These are phyloP conservation scores for Plectrocnemia conspersa DNA, from an alignment of 1,140 invertebrate genomes.

Conservation along the genomic window DNA sequence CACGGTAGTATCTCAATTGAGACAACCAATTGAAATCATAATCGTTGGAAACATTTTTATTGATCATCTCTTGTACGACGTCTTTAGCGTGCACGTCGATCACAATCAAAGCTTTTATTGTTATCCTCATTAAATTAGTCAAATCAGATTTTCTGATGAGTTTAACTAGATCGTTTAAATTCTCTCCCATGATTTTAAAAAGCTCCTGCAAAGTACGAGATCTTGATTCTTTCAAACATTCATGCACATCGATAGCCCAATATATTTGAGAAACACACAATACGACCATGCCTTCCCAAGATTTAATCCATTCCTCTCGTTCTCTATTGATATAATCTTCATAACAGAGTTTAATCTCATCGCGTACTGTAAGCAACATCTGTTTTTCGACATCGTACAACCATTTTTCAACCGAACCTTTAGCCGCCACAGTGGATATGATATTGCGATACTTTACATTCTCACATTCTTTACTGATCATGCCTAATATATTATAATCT, in stretches of 20 bases:
- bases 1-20: slow-evolving; percentile 89
- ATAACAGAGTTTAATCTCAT: slow-evolving; percentile 68
- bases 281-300: slow-evolving; percentile 87
- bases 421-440: slow-evolving; percentile 73
- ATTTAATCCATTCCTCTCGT: slow-evolving; percentile 70
- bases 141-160: slow-evolving; percentile 56
- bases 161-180: slow-evolving; percentile 62
- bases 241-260: slow-evolving; percentile 80
- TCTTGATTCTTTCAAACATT: slow-evolving; percentile 58
- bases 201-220: slow-evolving; percentile 54
- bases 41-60: slow-evolving; percentile 64
- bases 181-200: slow-evolving; percentile 50
- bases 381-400: slow-evolving; percentile 78
- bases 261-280: slow-evolving; percentile 83
- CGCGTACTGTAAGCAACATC: slow-evolving; percentile 71
- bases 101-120: slow-evolving; percentile 81
- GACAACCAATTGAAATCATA: slow-evolving; percentile 89
- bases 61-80: slow-evolving; percentile 70
- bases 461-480: slow-evolving; percentile 83
- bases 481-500: slow-evolving; percentile 74
- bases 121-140: slow-evolving; percentile 64
- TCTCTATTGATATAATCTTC: slow-evolving; percentile 61
- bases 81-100: slow-evolving; percentile 90
- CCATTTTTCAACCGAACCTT: slow-evolving; percentile 92
- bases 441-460: slow-evolving; percentile 63